Conservation (phyloP, 2,888 invertebrate species). For the Meganola albula region DNA sequence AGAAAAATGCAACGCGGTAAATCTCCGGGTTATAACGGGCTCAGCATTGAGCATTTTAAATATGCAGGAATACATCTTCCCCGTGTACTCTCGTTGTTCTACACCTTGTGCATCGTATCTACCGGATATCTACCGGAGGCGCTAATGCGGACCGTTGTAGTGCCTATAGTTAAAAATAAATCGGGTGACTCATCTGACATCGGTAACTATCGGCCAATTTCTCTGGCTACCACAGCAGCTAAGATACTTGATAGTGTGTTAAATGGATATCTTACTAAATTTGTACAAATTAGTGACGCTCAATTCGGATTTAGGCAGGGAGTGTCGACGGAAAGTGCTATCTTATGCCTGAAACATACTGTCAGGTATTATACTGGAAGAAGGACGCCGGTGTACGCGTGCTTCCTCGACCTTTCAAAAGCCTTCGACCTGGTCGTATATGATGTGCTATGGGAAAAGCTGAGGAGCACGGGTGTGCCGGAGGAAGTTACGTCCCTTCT, state of each 20-base stretch:
- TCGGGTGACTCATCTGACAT: conserved; percentile 5
- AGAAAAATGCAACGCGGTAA: conserved; percentile 5
- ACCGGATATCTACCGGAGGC: conserved; percentile 2
- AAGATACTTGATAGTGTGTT: conserved; percentile 7
- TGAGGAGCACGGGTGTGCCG: conserved; percentile 3
- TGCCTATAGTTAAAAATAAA: conserved; percentile 7
- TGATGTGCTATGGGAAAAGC: conserved; percentile 1
- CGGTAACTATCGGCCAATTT: conserved; percentile 9
- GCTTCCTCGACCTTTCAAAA: conserved; percentile 10
- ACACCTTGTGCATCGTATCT: conserved; percentile 5
- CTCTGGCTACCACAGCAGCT: conserved; percentile 9
- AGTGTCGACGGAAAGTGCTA: conserved; percentile 13
- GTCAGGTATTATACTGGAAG: conserved; percentile 10
- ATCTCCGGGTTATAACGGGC: conserved; percentile 8
- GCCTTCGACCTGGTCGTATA: conserved; percentile 17
- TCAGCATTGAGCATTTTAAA: conserved; percentile 9
- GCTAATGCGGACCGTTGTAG: conserved; percentile 5
- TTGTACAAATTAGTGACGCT: conserved; percentile 3
- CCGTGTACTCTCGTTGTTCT: background rate
- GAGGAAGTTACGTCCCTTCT: background rate
- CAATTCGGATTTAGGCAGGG: conserved; percentile 12
- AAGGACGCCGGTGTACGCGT: conserved; percentile 12
- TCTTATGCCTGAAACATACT: conserved; percentile 11
- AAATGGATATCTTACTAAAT: background rate
- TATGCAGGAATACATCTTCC: conserved; percentile 4